phyloP scores from a whole-genome alignment of 2,797 vertebrate species.

The Trematomus bernacchii region DNA sequence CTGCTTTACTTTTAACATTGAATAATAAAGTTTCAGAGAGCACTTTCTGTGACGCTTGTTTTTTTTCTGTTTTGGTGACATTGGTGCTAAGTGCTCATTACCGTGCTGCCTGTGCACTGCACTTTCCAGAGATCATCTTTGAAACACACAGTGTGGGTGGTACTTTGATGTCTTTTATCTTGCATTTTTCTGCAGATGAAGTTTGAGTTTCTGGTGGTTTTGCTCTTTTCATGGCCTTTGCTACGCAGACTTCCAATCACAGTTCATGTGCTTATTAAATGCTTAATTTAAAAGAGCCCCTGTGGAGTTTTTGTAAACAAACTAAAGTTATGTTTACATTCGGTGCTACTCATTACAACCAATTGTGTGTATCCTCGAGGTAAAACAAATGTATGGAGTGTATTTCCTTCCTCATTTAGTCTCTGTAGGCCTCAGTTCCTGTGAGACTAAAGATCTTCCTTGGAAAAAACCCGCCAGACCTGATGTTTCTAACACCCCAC shows the following conservation, averaged over 20 bases:
- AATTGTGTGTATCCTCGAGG: neutral
- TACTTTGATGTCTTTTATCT: constrained; percentile 11
- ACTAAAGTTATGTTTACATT: neutral
- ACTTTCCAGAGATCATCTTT: constrained; percentile 15
- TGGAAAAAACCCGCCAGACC: neutral
- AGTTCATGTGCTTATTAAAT: constrained; percentile 2
- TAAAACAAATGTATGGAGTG: neutral
- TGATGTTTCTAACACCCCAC: neutral
- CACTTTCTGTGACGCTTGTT: neutral
- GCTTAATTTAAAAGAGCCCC: neutral
- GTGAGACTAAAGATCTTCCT: neutral
- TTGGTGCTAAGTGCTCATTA: constrained; percentile 12
- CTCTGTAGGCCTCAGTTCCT: neutral
- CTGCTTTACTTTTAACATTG: neutral
- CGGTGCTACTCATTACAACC: neutral
- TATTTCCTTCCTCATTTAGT: neutral
- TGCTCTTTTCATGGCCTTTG: constrained; percentile 6
- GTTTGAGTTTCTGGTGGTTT: constrained; percentile 18
- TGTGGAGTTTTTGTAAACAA: neutral
- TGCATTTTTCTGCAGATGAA: constrained; percentile 14
- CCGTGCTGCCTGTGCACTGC: neutral
- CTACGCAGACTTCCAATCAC: neutral
- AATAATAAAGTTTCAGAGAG: neutral
- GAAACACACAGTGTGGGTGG: constrained; percentile 31
- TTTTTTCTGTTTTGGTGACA: constrained; percentile 25